A percentile compares a stretch with the other conserved stretches of the same genome.
Evolutionary conservation across 1,140 invertebrate genomes (phyloP).

Genomic region (Aradophagus sp.): DNA sequence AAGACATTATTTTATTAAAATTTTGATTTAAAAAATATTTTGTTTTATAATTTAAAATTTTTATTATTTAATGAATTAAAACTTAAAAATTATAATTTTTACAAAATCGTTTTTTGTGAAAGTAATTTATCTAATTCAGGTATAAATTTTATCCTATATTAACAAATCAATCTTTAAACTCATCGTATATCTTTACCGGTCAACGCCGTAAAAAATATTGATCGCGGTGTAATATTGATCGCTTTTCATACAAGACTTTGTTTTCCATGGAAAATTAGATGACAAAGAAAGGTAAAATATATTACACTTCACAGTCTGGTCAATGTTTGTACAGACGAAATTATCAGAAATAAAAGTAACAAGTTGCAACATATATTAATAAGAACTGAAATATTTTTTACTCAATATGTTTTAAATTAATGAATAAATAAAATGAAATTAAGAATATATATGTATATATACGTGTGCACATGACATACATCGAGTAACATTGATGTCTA

Average conservation of each 20-base stretch:
- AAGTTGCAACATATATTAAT: background rate
- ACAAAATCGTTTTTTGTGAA: too few relatives aligned
- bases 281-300: constrained; percentile 12
- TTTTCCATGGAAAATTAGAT: constrained; percentile 35
- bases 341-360: constrained; percentile 6
- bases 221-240: constrained; percentile 37
- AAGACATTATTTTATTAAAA: too few relatives aligned
- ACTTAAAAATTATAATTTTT: too few relatives aligned
- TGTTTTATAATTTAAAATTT: too few relatives aligned
- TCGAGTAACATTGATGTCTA: constrained; percentile 29
- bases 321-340: constrained; percentile 11
- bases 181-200: constrained; percentile 19
- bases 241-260: constrained; percentile 30
- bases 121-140: too few relatives aligned
- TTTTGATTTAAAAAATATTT: too few relatives aligned
- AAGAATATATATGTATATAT: constrained; percentile 11
- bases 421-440: background rate
- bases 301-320: constrained; percentile 11
- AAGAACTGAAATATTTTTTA: background rate
- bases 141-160: too few relatives aligned
- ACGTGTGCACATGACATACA: constrained; percentile 24
- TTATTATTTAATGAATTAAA: too few relatives aligned
- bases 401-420: background rate
- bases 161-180: background rate
- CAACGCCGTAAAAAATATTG: constrained; percentile 33